A percentile compares a stretch with the other conserved stretches of the same genome.
Evolutionary conservation across 2,888 invertebrate species (phyloP).

Genomic region (Sthenelais limicola): DNA sequence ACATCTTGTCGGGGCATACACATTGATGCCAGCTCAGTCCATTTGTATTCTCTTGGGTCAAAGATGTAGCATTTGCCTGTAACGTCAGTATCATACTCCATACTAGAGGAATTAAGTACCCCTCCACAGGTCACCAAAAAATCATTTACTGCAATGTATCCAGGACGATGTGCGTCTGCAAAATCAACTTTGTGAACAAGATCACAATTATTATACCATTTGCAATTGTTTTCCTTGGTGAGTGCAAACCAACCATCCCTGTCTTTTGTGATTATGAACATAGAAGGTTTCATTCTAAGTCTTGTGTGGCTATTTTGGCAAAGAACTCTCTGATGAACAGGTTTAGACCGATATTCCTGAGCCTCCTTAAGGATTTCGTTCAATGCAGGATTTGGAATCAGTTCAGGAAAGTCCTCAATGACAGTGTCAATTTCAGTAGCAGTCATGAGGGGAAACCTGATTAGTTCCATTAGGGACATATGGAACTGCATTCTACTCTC

Average conservation of each 20-base stretch:
- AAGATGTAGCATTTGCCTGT: constrained; percentile 28
- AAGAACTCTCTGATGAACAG: neutral
- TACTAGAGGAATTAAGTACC: neutral
- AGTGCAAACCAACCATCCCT: neutral
- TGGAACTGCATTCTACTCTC: neutral
- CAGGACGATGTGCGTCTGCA: neutral
- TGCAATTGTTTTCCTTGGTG: neutral
- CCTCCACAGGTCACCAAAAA: constrained; percentile 23
- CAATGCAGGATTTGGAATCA: neutral
- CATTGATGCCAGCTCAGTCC: constrained; percentile 30
- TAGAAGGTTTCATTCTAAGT: constrained; percentile 9
- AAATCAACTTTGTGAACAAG: neutral
- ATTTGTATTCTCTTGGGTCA: constrained; percentile 15
- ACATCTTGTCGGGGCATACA: neutral
- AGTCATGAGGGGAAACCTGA: constrained; percentile 15
- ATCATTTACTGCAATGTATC: constrained; percentile 17
- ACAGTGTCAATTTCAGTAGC: neutral
- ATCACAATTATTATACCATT: constrained; percentile 2
- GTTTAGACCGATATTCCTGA: neutral
- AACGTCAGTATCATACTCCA: neutral
- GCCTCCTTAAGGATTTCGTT: neutral
- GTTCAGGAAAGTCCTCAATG: neutral
- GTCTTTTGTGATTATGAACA: constrained; percentile 13
- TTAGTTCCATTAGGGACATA: constrained; percentile 12
- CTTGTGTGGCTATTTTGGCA: neutral